Conservation (phyloP, 2,888 invertebrate species). For the Ditula angustiorana region DNA sequence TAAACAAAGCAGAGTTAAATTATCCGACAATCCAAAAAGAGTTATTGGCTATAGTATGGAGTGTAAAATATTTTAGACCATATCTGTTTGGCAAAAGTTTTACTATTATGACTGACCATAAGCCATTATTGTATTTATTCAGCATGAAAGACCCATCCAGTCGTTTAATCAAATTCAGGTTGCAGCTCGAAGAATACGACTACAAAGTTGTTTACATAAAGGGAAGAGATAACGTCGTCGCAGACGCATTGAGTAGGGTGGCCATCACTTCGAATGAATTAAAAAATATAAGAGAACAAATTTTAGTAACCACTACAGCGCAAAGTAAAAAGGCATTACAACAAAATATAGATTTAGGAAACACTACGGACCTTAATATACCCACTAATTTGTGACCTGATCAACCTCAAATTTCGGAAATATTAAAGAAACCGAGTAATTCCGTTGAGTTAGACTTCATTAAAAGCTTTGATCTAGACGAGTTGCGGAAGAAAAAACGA, state of each 20-base stretch:
- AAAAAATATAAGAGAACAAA: background rate
- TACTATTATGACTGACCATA: background rate
- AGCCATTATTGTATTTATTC: background rate
- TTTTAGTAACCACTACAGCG: slow-evolving; percentile 2
- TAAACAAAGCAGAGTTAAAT: slow-evolving; percentile 2
- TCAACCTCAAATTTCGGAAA: slow-evolving; percentile 5
- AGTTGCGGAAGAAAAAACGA: background rate
- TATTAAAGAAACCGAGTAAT: slow-evolving; percentile 1
- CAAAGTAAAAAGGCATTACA: slow-evolving; percentile 4
- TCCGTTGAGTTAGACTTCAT: slow-evolving; percentile 1
- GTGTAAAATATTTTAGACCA: too few species aligned
- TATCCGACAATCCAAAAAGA: background rate
- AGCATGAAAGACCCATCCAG: slow-evolving; percentile 11
- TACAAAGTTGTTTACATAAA: slow-evolving; percentile 9
- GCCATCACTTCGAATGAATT: slow-evolving; percentile 8
- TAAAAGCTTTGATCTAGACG: background rate
- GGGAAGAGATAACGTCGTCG: background rate
- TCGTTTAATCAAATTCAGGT: slow-evolving; percentile 9
- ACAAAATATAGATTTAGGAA: too few species aligned
- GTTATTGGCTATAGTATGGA: too few species aligned
- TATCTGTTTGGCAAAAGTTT: background rate
- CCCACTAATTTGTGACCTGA: slow-evolving; percentile 1
- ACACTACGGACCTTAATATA: slow-evolving; percentile 1
- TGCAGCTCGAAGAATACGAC: background rate
- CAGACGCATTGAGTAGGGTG: slow-evolving; percentile 10